phyloP scores from a whole-genome alignment of 2,888 invertebrate genomes.

The Lasioglossum zephyrum region DNA sequence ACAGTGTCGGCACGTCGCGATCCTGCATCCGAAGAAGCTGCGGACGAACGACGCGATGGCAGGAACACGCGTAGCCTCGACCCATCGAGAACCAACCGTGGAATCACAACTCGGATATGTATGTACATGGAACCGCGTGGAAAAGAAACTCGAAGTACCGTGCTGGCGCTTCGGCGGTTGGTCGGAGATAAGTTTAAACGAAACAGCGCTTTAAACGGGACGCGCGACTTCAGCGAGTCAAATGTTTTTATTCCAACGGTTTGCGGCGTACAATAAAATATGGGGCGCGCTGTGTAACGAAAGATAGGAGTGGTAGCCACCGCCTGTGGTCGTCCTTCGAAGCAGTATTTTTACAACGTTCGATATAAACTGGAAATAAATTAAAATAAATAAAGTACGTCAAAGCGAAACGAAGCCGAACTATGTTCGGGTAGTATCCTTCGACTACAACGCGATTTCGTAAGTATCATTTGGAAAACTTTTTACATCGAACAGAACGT shows the following conservation, averaged over 20 bases:
- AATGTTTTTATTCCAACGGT: background rate
- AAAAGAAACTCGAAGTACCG: background rate
- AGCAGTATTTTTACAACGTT: background rate
- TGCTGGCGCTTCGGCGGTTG: background rate
- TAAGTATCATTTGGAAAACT: background rate
- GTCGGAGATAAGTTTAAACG: background rate
- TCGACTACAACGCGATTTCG: background rate
- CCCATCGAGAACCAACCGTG: background rate
- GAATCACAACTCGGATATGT: constrained; percentile 21
- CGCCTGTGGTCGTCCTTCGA: background rate
- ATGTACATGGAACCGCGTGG: constrained; percentile 17
- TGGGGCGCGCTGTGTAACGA: background rate
- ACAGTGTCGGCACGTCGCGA: constrained; percentile 30
- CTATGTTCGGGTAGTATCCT: background rate
- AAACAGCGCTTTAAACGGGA: background rate
- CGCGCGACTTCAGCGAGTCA: constrained; percentile 3
- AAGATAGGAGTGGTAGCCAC: background rate
- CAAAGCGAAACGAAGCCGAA: background rate
- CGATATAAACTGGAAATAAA: background rate
- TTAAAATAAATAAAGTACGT: background rate
- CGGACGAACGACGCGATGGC: constrained; percentile 23
- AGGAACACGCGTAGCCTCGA: background rate
- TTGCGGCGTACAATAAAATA: background rate
- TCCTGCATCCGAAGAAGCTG: constrained; percentile 17
- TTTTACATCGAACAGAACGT: constrained; percentile 3